Evolutionary conservation across 2,888 invertebrate genomes (phyloP).

Genomic region (Isotomurus palustris): DNA sequence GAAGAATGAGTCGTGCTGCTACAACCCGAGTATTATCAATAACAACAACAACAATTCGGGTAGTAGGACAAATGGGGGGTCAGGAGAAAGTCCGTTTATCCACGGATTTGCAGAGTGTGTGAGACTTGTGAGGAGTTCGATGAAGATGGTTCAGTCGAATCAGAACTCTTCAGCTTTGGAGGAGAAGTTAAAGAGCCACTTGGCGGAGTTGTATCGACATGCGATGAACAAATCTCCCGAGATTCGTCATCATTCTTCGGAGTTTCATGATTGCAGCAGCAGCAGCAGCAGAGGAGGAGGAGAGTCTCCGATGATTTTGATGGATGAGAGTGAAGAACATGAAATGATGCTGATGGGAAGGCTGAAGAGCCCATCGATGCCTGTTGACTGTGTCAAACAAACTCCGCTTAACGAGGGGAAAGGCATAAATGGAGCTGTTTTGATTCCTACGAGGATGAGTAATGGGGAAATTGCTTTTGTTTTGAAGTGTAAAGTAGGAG

Average conservation of each 20-base stretch:
- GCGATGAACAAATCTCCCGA: constrained; percentile 43
- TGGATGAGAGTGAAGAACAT: constrained; percentile 9
- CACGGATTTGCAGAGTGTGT: constrained; percentile 40
- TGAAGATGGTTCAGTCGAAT: constrained; percentile 16
- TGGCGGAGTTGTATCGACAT: constrained; percentile 24
- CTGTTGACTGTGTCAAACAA: not conserved
- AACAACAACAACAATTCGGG: not conserved
- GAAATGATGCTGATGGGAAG: constrained; percentile 2
- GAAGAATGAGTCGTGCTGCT: not conserved
- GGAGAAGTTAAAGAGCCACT: constrained; percentile 34
- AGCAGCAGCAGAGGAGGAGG: constrained; percentile 1
- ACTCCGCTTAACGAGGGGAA: not conserved
- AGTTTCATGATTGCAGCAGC: not conserved
- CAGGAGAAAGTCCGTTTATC: constrained; percentile 19
- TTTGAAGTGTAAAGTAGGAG: constrained; percentile 37
- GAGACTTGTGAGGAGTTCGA: constrained; percentile 30
- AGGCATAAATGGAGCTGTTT: constrained; percentile 16
- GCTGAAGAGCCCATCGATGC: not conserved
- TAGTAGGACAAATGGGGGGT: not conserved
- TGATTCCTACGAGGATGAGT: constrained; percentile 50
- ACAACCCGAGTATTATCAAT: not conserved
- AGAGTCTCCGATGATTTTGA: constrained; percentile 15
- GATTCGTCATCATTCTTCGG: not conserved
- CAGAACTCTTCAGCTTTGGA: constrained; percentile 24
- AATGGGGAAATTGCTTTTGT: constrained; percentile 53